Evolutionary conservation across 1,140 invertebrate genomes (phyloP), one percentile per base, ranked within the genome.

Genomic region (Zaprionus capensis): DNA sequence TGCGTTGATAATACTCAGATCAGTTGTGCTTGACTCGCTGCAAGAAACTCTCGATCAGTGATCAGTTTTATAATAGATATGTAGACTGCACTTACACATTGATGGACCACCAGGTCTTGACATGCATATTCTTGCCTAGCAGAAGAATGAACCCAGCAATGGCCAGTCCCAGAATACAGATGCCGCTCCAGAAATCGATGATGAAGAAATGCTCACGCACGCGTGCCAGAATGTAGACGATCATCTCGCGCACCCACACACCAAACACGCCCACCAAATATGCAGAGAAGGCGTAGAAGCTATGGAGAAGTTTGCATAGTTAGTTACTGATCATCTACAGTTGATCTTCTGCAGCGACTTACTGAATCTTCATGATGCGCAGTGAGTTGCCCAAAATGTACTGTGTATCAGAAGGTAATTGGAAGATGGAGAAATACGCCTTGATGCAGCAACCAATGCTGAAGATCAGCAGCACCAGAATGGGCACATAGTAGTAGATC

Each of bases 121-220:
- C 91, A 17, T 92, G 75, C 63, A 78, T 55, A 49, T 92, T 92
- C 61, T 71, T 91, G 41, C 81, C 84, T 22, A 92, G 70, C 2
- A 92, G 36, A 11, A 87, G 78, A 5, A 91, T 75, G 15, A 91
- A 92, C 0, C 79, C 91, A 3, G 81, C 78, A 41, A 91, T 81
- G 31, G 91, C 83, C 64, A 92, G 69, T 5, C 64, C 83, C 49
- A 92, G 36, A 9, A 91, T 75, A 36, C 86, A 92, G 46, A 92
- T 91, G 15, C 91, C 91, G 28, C 86, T 92, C 86, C 91, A 85
- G 65, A 91, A 92, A 41, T 92, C 91, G 14, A 92, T 91, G 55
- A 92, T 92, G 49, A 92, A 92, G 71, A 91, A 92, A n/a, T 85
- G 81, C 59, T 91, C 79, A 11, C 91, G 51, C 17, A 85, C 56